These are phyloP conservation scores for Brachypalpus laphriformis DNA, from an alignment of 2,888 invertebrate genomes.

Conservation along the genomic window DNA sequence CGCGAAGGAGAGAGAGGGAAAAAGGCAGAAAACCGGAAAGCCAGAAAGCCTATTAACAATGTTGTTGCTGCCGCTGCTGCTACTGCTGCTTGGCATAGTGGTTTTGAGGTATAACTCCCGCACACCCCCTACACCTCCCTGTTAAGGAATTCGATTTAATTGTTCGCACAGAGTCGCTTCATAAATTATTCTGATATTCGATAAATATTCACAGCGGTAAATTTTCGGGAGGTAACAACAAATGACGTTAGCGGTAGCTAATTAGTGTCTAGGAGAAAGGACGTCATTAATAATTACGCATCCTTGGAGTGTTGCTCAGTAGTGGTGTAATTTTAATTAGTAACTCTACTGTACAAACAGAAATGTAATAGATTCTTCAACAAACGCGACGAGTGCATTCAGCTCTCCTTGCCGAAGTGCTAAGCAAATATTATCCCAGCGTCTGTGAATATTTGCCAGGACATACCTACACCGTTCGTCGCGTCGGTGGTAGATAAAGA, in stretches of 20 bases:
- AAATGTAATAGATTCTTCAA: constrained; percentile 61
- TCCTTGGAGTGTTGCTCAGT: constrained; percentile 16
- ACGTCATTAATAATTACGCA: constrained; percentile 59
- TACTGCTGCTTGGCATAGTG: constrained; percentile 15
- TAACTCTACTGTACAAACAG: constrained; percentile 53
- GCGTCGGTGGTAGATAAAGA: constrained; percentile 22
- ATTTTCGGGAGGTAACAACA: background rate
- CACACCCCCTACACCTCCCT: background rate
- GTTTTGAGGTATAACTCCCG: constrained; percentile 31
- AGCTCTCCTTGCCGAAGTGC: constrained; percentile 39
- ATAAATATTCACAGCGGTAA: constrained; percentile 48
- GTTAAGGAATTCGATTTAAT: constrained; percentile 45
- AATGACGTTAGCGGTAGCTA: constrained; percentile 55
- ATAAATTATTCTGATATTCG: constrained; percentile 64
- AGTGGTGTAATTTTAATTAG: constrained; percentile 61
- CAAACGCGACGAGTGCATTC: constrained; percentile 48
- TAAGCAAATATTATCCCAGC: constrained; percentile 62
- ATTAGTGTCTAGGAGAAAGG: constrained; percentile 63
- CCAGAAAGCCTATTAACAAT: constrained; percentile 37
- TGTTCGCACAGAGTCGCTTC: constrained; percentile 40
- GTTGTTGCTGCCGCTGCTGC: constrained; percentile 21
- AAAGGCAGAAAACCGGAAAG: background rate
- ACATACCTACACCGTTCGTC: background rate
- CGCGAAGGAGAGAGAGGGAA: background rate
- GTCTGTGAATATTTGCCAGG: constrained; percentile 56